phyloP scores from a whole-genome alignment of 30 jellyfish, hydroid and myxozoan genomes.

The Pseudorhiza aurosa region DNA sequence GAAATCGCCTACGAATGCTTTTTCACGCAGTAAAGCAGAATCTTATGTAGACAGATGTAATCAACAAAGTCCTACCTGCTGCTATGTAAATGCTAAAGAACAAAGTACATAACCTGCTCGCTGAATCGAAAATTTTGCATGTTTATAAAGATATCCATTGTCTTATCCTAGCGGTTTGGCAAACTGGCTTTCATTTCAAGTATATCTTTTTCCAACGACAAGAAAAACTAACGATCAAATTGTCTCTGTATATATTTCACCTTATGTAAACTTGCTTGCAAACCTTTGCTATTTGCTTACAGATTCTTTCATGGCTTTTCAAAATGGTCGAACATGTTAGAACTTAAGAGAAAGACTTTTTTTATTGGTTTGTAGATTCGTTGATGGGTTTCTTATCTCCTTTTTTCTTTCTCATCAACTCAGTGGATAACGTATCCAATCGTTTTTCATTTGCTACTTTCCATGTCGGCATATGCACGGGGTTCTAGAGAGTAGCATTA shows the following conservation, averaged over 20 bases:
- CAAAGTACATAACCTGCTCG: background rate
- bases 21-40: conserved; percentile 3
- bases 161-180: background rate
- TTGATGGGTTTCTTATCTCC: background rate
- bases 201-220: background rate
- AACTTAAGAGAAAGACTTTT: too few species aligned
- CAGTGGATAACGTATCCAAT: background rate
- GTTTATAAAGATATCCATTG: background rate
- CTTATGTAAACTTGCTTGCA: too few species aligned
- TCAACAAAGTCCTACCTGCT: conserved; percentile 18
- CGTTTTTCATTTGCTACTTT: too few species aligned
- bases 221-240: too few species aligned
- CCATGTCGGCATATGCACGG: too few species aligned
- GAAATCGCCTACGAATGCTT: background rate
- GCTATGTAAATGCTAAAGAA: conserved; percentile 4
- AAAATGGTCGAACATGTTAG: too few species aligned
- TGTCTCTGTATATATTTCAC: too few species aligned
- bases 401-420: background rate
- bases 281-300: too few species aligned
- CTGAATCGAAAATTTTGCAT: background rate
- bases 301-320: too few species aligned
- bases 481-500: too few species aligned
- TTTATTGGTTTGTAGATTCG: background rate
- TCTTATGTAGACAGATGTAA: conserved; percentile 6
- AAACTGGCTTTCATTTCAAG: background rate